phyloP scores from a whole-genome alignment of 2,888 invertebrate species.

The Acanthosepion esculentum region DNA sequence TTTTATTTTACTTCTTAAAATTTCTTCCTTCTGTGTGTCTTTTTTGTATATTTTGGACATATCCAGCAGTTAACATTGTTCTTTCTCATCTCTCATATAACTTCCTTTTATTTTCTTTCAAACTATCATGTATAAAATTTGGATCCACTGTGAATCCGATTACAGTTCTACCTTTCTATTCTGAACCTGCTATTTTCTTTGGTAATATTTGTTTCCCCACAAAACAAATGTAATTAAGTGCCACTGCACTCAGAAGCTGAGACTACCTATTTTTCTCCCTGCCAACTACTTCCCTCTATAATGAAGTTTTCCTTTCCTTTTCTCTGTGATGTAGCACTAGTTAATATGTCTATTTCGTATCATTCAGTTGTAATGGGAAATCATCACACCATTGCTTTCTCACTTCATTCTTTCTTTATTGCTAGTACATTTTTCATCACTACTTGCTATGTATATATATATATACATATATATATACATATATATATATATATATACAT shows the following conservation, averaged over 20 bases:
- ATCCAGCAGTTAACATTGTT: too few relatives aligned
- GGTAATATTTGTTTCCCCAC: not conserved
- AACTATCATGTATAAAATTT: too few relatives aligned
- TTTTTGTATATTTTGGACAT: too few relatives aligned
- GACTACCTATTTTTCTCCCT: not conserved
- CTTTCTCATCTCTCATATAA: too few relatives aligned
- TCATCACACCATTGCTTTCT: not conserved
- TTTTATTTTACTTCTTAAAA: too few relatives aligned
- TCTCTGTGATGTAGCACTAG: not conserved
- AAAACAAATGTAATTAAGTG: not conserved
- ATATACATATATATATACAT: not conserved
- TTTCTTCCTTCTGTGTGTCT: too few relatives aligned
- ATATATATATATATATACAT: conserved; percentile 34
- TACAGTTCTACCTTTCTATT: not conserved
- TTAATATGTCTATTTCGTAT: not conserved
- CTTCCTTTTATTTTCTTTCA: too few relatives aligned
- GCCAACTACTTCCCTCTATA: not conserved
- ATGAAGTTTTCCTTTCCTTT: not conserved
- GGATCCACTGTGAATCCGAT: too few relatives aligned
- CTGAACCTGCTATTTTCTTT: not conserved
- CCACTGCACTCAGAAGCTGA: not conserved
- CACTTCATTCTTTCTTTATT: too few relatives aligned
- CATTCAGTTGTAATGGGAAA: not conserved
- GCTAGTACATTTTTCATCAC: too few relatives aligned
- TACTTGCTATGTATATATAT: not conserved